A percentile compares a stretch with the other conserved stretches of the same genome.
Evolutionary conservation across 1,140 invertebrate species (phyloP).

Genomic region (Palaemon carinicauda): DNA sequence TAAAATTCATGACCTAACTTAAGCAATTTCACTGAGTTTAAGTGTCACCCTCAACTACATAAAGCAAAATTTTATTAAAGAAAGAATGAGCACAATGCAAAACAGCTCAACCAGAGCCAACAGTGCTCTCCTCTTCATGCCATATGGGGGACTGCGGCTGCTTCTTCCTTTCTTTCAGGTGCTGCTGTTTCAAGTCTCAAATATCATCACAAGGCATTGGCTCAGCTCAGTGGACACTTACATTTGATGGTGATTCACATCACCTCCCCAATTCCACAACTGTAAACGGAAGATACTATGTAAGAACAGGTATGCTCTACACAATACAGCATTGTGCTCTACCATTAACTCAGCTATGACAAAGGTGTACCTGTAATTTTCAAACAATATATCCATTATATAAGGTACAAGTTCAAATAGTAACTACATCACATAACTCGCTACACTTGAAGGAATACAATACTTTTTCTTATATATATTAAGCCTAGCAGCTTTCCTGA

Average conservation of each 20-base stretch:
- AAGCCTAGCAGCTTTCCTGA: neutral
- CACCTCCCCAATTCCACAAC: slow-evolving; percentile 45
- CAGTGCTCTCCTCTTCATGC: too few species aligned
- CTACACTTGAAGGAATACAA: too few species aligned
- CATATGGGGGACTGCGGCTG: neutral
- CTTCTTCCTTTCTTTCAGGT: slow-evolving; percentile 12
- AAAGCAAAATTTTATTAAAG: slow-evolving; percentile 42
- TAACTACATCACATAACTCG: too few species aligned
- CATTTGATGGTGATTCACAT: slow-evolving; percentile 44
- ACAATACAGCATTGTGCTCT: too few species aligned
- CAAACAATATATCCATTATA: too few species aligned
- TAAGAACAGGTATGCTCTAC: too few species aligned
- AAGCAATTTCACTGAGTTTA: slow-evolving; percentile 57
- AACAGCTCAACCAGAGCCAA: too few species aligned
- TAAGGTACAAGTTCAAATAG: too few species aligned
- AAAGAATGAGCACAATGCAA: too few species aligned
- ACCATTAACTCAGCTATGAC: too few species aligned
- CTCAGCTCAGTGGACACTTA: slow-evolving; percentile 5
- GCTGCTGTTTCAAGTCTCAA: neutral
- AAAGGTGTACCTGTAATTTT: too few species aligned
- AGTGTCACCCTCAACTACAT: slow-evolving; percentile 52
- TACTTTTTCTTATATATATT: too few species aligned
- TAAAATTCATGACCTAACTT: slow-evolving; percentile 30
- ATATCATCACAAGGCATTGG: slow-evolving; percentile 18
- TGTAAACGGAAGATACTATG: neutral